Base-by-base conservation (phyloP, 1,140 invertebrate genomes). In the Heliconius congener region DNA sequence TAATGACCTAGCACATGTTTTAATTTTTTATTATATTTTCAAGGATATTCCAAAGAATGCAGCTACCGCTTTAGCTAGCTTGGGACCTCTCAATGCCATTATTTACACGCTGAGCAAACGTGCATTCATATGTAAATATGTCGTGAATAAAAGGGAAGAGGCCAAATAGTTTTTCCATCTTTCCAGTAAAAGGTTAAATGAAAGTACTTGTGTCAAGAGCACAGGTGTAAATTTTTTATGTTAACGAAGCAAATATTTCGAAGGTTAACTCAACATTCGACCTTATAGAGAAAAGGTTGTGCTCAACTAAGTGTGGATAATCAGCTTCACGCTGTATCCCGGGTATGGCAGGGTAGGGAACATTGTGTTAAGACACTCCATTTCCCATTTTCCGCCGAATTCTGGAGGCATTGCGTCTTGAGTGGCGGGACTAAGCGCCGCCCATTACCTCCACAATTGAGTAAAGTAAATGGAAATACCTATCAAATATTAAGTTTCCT, bases 51-150 rank as follows among this genome's bases (percentile, higher is more conserved):
- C 3, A 66, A 66, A 66, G 3, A 66, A 66, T 30, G 9, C 2
- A 30, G 2, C 60, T 66, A 37, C 34, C 34, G 34, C 8, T 0
- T 6, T 8, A 37, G 8, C 5, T 37, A 37, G 34, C 34, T 37
- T 8, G 6, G 34, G 34, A 6, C 6, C 6, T 8, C 34, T 37
- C 34, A 37, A 37, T 37, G 34, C 34, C 34, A 37, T 37, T 39
- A 52, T 39, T 60, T 57, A 74, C 16, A 19, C n/a, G 27, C 52
- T 11, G 19, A 74, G 19, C 19, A 74, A 19, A 5, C 18, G 34
- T 74, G 73, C 52, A 73, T 74, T 74, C 52, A 74, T 74, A 74
- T 74, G 73, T 34, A 27, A 74, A 74, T 74, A 74, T 57, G 34
- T 11, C 37, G 73, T 74, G 42, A 74, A 74, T 73, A 73, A 73